Evolutionary conservation across 2,113 vertebrate species (phyloP).

Genomic region (Saccopteryx bilineata): DNA sequence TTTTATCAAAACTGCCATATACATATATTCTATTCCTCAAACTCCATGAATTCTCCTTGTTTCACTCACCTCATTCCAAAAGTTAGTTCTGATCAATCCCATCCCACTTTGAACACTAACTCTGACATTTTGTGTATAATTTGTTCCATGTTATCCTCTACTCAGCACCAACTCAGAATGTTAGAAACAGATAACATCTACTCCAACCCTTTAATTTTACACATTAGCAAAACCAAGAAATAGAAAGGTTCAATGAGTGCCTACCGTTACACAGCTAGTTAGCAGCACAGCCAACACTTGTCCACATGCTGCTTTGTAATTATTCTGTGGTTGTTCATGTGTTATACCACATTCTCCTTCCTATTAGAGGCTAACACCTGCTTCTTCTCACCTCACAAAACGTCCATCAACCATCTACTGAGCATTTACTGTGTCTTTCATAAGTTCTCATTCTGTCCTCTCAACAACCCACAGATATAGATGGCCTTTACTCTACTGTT

Average conservation of each 20-base stretch:
- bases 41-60: conserved; percentile 18
- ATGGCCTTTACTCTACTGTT: neutral
- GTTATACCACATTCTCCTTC: neutral
- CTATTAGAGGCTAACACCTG: neutral
- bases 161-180: conserved; percentile 21
- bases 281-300: conserved; percentile 5
- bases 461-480: neutral
- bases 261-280: neutral
- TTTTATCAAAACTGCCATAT: conserved; percentile 43
- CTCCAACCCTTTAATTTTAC: conserved; percentile 60
- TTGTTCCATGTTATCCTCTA: conserved; percentile 32
- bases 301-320: conserved; percentile 11
- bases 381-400: neutral
- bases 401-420: neutral
- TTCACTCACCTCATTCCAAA: conserved; percentile 24
- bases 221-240: conserved; percentile 68
- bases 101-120: neutral
- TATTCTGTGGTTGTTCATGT: neutral
- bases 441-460: conserved; percentile 31
- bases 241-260: neutral
- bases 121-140: conserved; percentile 11
- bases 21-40: conserved; percentile 23
- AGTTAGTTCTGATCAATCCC: conserved; percentile 40
- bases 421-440: neutral
- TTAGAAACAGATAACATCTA: conserved; percentile 30